These are phyloP conservation scores for Apaloderma vittatum DNA, from an alignment of 2,113 vertebrate genomes.

Conservation along the genomic window DNA sequence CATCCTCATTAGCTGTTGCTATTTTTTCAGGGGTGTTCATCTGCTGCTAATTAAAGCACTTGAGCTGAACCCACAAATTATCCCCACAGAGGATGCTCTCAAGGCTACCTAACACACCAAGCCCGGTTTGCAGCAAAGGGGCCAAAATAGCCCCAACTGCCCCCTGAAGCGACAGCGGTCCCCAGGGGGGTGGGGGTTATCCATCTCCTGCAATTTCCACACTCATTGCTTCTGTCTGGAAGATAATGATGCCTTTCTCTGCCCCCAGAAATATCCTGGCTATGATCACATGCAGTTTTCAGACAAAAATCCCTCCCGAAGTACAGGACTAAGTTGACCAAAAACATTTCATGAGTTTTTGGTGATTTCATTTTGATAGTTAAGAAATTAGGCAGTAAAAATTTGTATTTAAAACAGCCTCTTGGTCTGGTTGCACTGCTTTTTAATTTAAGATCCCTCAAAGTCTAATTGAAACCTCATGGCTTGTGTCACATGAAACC, in stretches of 20 bases:
- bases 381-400: not conserved
- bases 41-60: not conserved
- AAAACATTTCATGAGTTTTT: fast-evolving
- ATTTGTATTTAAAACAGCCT: not conserved
- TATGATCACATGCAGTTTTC: not conserved
- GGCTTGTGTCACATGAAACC: not conserved
- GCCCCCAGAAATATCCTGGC: not conserved
- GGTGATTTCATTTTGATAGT: not conserved
- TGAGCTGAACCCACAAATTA: not conserved
- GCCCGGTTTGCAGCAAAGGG: not conserved
- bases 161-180: not conserved
- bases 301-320: not conserved
- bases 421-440: not conserved
- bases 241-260: not conserved
- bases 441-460: not conserved
- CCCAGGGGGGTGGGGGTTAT: not conserved
- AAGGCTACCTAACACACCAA: not conserved
- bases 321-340: not conserved
- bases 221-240: not conserved
- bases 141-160: not conserved
- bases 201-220: not conserved
- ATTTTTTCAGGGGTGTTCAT: not conserved
- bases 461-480: not conserved
- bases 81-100: not conserved
- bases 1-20: not conserved